A percentile compares a stretch with the other conserved stretches of the same genome.
phyloP scores from a whole-genome alignment of 1,140 invertebrate species.

The Scylla paramamosain region DNA sequence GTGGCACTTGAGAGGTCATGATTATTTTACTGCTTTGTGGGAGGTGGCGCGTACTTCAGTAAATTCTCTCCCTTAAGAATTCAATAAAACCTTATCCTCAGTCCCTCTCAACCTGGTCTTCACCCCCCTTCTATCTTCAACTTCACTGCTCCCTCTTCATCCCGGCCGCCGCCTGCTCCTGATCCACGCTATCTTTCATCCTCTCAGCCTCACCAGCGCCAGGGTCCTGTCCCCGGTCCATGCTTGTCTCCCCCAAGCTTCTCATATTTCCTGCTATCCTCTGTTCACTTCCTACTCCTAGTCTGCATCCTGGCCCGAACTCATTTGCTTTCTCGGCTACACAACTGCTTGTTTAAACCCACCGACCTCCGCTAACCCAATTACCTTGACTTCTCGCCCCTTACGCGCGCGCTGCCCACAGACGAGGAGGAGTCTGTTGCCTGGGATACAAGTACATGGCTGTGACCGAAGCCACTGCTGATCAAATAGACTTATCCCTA shows the following conservation, averaged over 20 bases:
- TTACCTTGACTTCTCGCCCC: background rate
- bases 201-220: too few relatives aligned
- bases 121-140: too few relatives aligned
- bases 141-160: too few relatives aligned
- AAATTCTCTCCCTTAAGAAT: background rate
- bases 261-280: background rate
- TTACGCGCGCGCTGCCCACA: background rate
- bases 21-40: background rate
- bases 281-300: too few relatives aligned
- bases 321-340: background rate
- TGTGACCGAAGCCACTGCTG: too few relatives aligned
- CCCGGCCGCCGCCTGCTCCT: too few relatives aligned
- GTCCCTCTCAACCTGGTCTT: background rate
- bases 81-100: background rate
- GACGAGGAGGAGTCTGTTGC: background rate
- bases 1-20: background rate
- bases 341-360: background rate
- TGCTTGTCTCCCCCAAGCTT: background rate
- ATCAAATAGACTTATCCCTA: too few relatives aligned
- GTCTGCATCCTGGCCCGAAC: background rate
- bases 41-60: background rate
- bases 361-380: background rate
- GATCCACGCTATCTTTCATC: too few relatives aligned
- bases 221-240: background rate
- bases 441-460: background rate